phyloP scores from a whole-genome alignment of 2,113 vertebrate genomes.

The Hylia prasina region DNA sequence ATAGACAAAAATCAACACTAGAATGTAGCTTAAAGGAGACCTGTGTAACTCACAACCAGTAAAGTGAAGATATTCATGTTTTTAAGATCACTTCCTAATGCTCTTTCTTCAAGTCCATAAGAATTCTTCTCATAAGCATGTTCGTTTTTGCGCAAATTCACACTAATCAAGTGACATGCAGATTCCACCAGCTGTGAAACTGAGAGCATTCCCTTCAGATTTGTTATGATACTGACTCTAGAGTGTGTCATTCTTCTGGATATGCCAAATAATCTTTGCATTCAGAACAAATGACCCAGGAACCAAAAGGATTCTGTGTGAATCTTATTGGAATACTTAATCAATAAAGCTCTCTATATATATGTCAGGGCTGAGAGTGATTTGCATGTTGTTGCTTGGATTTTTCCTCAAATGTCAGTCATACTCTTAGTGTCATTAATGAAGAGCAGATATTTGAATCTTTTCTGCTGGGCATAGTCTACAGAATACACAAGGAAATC shows the following conservation, averaged over 20 bases:
- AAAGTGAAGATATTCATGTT: background rate
- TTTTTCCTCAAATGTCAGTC: background rate
- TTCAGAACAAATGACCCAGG: background rate
- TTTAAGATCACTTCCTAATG: background rate
- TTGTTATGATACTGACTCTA: background rate
- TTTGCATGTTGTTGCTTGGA: background rate
- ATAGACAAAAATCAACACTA: background rate
- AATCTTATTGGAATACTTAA: background rate
- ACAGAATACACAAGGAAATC: background rate
- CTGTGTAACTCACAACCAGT: background rate
- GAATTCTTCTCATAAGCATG: background rate
- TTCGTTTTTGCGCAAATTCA: background rate
- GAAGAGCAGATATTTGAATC: background rate
- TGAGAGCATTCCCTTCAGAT: background rate
- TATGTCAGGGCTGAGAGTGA: background rate
- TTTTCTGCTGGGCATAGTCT: background rate
- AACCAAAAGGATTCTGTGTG: background rate
- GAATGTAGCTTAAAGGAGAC: background rate
- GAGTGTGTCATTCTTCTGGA: background rate
- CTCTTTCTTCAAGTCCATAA: background rate
- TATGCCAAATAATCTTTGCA: background rate
- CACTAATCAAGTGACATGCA: background rate
- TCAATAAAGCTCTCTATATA: background rate
- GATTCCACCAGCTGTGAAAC: background rate
- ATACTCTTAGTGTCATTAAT: background rate